Conservation (phyloP, 2,797 vertebrate genomes). For the Crypturellus tataupa region DNA sequence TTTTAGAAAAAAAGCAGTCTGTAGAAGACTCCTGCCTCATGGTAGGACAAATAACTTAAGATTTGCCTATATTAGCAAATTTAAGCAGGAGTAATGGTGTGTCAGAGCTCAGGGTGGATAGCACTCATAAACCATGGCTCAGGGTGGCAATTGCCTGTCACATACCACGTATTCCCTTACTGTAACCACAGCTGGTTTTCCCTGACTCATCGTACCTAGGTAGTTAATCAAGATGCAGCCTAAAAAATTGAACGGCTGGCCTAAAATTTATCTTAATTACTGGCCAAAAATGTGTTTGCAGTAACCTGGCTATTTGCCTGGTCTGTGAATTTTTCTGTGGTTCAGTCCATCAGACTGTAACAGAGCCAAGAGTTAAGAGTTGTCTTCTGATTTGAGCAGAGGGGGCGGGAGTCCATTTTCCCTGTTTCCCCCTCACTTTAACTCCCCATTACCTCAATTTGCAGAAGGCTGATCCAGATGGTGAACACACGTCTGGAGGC, state of each 20-base stretch:
- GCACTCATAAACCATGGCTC: neutral
- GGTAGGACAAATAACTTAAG: neutral
- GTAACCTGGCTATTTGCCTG: slow-evolving; percentile 47
- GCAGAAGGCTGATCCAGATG: slow-evolving; percentile 69
- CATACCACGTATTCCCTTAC: neutral
- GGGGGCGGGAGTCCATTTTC: neutral
- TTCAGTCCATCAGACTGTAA: slow-evolving; percentile 34
- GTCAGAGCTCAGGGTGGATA: neutral
- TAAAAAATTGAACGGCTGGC: neutral
- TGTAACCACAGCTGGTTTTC: neutral
- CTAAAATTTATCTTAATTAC: neutral
- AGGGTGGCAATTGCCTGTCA: neutral
- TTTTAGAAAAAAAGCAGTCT: neutral
- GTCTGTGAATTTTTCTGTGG: neutral
- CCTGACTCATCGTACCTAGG: slow-evolving; percentile 16
- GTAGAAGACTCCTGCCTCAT: neutral
- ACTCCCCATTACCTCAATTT: slow-evolving; percentile 42
- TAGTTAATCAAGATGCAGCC: slow-evolving; percentile 25
- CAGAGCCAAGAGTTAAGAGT: slow-evolving; percentile 24
- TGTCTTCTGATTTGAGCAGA: slow-evolving; percentile 4
- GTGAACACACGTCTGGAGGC: slow-evolving; percentile 64
- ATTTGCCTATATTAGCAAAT: neutral
- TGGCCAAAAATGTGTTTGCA: neutral
- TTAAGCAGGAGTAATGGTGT: neutral
- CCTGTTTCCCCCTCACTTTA: neutral